These are phyloP conservation scores for Knipowitschia caucasica DNA, from an alignment of 2,797 vertebrate genomes.

Conservation along the genomic window DNA sequence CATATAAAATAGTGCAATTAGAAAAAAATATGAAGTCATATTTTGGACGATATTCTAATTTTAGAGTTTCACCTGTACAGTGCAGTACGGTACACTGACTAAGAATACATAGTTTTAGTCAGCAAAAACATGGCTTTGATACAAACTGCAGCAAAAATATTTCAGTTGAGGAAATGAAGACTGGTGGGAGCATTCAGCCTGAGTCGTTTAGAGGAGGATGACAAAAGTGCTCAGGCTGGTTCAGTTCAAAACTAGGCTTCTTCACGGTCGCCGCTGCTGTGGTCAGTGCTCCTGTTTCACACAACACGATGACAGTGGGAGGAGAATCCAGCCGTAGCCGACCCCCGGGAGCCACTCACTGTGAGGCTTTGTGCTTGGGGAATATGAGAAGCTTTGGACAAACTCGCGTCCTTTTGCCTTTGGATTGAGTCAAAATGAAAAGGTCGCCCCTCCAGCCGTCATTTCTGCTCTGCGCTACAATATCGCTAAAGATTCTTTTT, in stretches of 20 bases:
- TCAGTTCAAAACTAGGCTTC: constrained; percentile 54
- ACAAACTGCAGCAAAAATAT: too few species aligned
- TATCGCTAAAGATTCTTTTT: constrained; percentile 43
- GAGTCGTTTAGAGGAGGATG: constrained; percentile 62
- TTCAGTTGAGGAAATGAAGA: too few species aligned
- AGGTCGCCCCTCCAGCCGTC: constrained; percentile 38
- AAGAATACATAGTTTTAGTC: constrained; percentile 11
- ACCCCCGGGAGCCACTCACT: constrained; percentile 50
- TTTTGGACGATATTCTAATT: too few species aligned
- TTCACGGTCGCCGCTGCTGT: constrained; percentile 50
- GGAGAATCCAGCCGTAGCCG: constrained; percentile 55
- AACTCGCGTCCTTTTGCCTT: constrained; percentile 43
- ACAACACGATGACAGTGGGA: constrained; percentile 63
- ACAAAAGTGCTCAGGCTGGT: constrained; percentile 46
- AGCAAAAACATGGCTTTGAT: constrained; percentile 3
- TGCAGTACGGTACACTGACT: too few species aligned
- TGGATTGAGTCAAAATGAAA: constrained; percentile 46
- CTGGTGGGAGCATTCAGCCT: constrained; percentile 27
- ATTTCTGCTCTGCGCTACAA: constrained; percentile 28
- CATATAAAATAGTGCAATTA: too few species aligned
- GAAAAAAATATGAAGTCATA: too few species aligned
- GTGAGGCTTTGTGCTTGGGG: constrained; percentile 57
- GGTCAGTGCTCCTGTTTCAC: constrained; percentile 48
- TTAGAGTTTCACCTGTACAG: too few species aligned
- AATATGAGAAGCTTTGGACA: constrained; percentile 60